phyloP scores from a whole-genome alignment of 2,888 invertebrate genomes.

The Pantelozetes paolii region DNA sequence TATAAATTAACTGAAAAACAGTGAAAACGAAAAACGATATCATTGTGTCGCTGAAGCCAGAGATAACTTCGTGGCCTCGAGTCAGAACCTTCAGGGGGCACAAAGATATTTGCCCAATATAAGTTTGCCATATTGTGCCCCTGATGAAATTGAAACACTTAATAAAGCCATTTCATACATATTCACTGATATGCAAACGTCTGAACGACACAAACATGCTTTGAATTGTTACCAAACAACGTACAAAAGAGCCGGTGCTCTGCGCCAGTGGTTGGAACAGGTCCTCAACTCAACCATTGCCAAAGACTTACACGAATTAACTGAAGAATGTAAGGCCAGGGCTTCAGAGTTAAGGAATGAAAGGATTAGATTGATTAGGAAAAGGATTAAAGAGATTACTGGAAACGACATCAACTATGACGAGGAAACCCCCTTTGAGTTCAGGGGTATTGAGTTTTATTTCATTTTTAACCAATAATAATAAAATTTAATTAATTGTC shows the following conservation, averaged over 20 bases:
- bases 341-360: slow-evolving; percentile 55
- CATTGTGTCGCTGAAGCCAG: slow-evolving; percentile 56
- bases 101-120: slow-evolving; percentile 56
- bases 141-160: slow-evolving; percentile 55
- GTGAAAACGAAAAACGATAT: slow-evolving; percentile 54
- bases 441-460: slow-evolving; percentile 22
- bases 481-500: background rate
- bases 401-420: slow-evolving; percentile 50
- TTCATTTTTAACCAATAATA: no score
- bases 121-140: slow-evolving; percentile 58
- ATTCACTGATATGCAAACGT: slow-evolving; percentile 56
- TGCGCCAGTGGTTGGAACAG: slow-evolving; percentile 59
- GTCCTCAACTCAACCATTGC: slow-evolving; percentile 57
- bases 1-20: slow-evolving; percentile 45
- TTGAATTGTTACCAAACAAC: slow-evolving; percentile 55
- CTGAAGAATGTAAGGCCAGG: slow-evolving; percentile 53
- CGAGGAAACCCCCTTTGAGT: slow-evolving; percentile 34
- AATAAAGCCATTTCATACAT: slow-evolving; percentile 53
- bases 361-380: slow-evolving; percentile 54
- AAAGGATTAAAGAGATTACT: slow-evolving; percentile 46
- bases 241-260: slow-evolving; percentile 53
- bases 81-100: slow-evolving; percentile 57
- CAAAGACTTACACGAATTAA: slow-evolving; percentile 55
- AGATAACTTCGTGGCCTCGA: slow-evolving; percentile 56
- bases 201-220: slow-evolving; percentile 54